Base-by-base conservation (phyloP, 2,888 invertebrate genomes). In the Neoscelio sp. region DNA sequence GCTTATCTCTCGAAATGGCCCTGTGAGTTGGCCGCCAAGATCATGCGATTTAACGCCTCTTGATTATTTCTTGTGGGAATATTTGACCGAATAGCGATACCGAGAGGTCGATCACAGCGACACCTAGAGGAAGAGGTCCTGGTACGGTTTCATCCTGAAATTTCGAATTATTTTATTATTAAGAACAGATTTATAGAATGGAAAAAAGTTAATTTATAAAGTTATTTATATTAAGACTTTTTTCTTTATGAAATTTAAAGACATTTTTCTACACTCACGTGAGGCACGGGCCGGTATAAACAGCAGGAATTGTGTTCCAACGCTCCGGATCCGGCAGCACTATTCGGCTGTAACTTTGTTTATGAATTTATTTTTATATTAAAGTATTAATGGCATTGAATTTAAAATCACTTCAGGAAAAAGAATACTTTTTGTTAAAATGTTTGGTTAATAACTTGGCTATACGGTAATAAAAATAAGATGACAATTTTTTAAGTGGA, bases 271-370 rank as follows among this genome's bases (percentile, higher is more conserved):
- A 38, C n/a, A n/a, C 62, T 90, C 91, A 93, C 94, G 74, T 88
- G 90, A 64, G 92, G 90, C 44, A 94, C 90, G 54, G 94, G 94
- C 46, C 95, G 94, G 91, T 97, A 99, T 68, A 99, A 92, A 86
- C 96, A 96, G 88, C 98, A 97, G 1, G 97, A 94, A 92, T 99
- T 99, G 89, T 99, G 99, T 90, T 99, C 99, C 82, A 99, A 91
- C 5, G 99, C 98, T 38, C 98, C 98, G 1, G 98, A 98, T 2
- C 98, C 98, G 58, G 97, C 96, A 3, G 98, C 98, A 90, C 98
- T 98, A 88, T 98, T 96, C 1, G 98, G 96, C 91, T 98, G 97
- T 44, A 99, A 91, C 98, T 99, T 91, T 33, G 91, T 91, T 80
- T 71, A 83, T 40, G 46, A 54, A 23, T 8, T 12, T 33, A n/a